A percentile compares a stretch with the other conserved stretches of the same genome.
phyloP scores from a whole-genome alignment of 2,113 vertebrate genomes.

The Cyprinodon variegatus region DNA sequence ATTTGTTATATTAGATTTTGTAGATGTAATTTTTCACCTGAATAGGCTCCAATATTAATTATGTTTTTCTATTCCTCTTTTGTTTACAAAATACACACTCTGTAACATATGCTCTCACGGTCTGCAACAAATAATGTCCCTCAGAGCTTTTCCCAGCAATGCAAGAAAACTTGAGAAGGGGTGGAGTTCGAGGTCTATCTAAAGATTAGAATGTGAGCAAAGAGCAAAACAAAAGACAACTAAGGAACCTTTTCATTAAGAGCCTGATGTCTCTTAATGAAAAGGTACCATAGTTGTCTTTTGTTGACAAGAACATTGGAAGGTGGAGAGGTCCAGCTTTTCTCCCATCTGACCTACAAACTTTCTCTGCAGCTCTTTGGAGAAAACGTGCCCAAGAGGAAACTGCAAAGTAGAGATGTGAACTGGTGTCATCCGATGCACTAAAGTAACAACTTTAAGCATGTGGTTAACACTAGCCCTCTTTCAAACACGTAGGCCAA shows the following conservation, averaged over 20 bases:
- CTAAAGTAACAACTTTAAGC: not conserved
- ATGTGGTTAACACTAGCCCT: constrained; percentile 38
- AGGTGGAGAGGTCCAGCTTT: constrained; percentile 46
- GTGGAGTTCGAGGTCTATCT: constrained; percentile 65
- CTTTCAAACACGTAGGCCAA: not conserved
- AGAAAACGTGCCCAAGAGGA: not conserved
- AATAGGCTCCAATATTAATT: not conserved
- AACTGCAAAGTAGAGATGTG: constrained; percentile 5
- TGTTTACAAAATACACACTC: not conserved
- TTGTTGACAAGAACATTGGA: constrained; percentile 21
- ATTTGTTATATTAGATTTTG: not conserved
- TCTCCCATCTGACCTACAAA: not conserved
- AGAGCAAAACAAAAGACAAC: constrained; percentile 63
- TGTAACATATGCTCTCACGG: not conserved
- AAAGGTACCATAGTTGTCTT: too few relatives aligned
- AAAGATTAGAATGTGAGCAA: constrained; percentile 51
- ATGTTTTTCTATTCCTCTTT: not conserved
- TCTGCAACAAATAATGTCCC: constrained; percentile 28
- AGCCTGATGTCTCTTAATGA: too few relatives aligned
- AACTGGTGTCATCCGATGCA: not conserved
- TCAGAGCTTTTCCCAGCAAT: constrained; percentile 47
- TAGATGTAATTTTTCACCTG: not conserved
- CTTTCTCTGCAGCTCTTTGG: too few relatives aligned
- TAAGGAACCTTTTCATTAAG: constrained; percentile 65
- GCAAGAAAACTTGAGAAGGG: constrained; percentile 68